Evolutionary conservation across 64 coral and sea anemone genomes (phyloP), one percentile per base, ranked within the genome.

Genomic region (Stylophora pistillata): DNA sequence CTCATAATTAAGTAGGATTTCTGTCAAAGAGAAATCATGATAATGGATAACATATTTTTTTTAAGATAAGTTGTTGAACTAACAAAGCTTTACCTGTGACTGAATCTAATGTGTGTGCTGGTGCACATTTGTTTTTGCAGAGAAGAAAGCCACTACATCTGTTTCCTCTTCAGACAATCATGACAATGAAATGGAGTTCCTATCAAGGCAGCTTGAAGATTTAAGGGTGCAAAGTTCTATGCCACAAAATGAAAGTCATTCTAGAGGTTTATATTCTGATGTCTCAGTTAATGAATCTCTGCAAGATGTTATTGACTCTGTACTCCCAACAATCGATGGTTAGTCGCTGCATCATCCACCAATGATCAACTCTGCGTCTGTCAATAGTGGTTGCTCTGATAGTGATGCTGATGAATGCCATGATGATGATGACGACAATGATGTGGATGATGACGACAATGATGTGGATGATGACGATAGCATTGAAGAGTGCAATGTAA

Each of bases 231-330:
- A 68, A 21, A 68, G n/a, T 10, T 26, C 21, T n/a, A 11, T 9
- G 64, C 10, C n/a, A 68, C 20, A 68, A 68, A 68, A 68, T 25
- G 64, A 68, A 68, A 68, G 26, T 5, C 21, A n/a, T 68, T 68
- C 12, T 68, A 25, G 21, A 2, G 25, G 64, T 5, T 28, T 2
- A 21, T 10, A 25, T n/a, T n/a, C 20, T 10, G 37, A 84, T 10
- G 17, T 15, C 4, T 47, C 9, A 6, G 21, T 16, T 0, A 62
- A 83, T 15, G 80, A 84, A 0, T 84, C 80, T 25, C 20, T 70
- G 21, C 80, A 84, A 63, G 61, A 70, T 4, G 69, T 84, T 33
- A 84, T 84, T 23, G 80, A 84, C 53, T 84, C 80, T 5, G 53
- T 84, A 84, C 58, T 84, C 5, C 80, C 80, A 54, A 47, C 37